Percentiles rank a stretch among this genome's conserved stretches.
phyloP scores from a whole-genome alignment of 2,888 invertebrate genomes.

The Hydraecia micacea region DNA sequence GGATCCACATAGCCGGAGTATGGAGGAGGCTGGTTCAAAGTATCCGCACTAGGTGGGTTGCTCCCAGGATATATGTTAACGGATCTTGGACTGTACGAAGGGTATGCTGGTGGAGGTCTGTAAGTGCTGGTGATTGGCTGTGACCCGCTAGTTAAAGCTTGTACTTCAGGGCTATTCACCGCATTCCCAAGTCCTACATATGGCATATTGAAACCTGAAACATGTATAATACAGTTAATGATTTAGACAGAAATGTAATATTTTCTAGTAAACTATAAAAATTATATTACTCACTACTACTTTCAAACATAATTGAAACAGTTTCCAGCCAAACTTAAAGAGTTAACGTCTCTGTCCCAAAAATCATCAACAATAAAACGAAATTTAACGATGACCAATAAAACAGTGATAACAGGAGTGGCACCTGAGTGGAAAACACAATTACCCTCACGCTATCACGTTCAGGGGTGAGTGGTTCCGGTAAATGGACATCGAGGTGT shows the following conservation, averaged over 20 bases:
- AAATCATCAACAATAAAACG: slow-evolving; percentile 59
- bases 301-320: slow-evolving; percentile 30
- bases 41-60: slow-evolving; percentile 30
- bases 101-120: slow-evolving; percentile 32
- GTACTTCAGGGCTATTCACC: not conserved
- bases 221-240: not conserved
- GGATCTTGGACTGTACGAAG: slow-evolving; percentile 42
- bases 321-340: slow-evolving; percentile 24
- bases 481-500: slow-evolving; percentile 71
- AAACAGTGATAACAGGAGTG: slow-evolving; percentile 64
- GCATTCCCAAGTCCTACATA: slow-evolving; percentile 11
- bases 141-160: slow-evolving; percentile 8
- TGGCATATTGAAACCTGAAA: slow-evolving; percentile 38
- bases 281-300: not conserved
- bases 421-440: slow-evolving; percentile 67
- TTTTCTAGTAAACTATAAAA: not conserved
- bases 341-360: slow-evolving; percentile 14
- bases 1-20: slow-evolving; percentile 32
- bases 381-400: slow-evolving; percentile 58
- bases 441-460: slow-evolving; percentile 68
- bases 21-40: slow-evolving; percentile 14
- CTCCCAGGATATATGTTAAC: slow-evolving; percentile 31
- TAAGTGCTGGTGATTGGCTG: slow-evolving; percentile 34
- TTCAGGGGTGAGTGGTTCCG: slow-evolving; percentile 69
- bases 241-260: not conserved